Evolutionary conservation across 2,888 invertebrate species (phyloP).

Genomic region (Hedychridium roseum): DNA sequence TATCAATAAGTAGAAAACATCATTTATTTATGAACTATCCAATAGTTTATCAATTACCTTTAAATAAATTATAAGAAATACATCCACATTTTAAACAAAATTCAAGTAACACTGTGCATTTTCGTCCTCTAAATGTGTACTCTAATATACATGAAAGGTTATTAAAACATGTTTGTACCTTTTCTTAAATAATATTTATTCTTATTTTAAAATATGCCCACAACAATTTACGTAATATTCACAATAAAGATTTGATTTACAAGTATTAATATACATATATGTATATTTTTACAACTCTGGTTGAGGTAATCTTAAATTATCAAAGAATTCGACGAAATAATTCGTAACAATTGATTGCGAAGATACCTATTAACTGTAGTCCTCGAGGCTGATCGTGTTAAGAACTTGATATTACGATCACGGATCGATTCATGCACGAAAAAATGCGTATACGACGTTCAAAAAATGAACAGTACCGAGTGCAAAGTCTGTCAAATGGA

Average conservation of each 20-base stretch:
- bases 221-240: conserved; percentile 40
- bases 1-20: no score
- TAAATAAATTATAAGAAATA: no score
- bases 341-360: conserved; percentile 30
- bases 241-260: conserved; percentile 38
- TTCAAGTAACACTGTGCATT: no score
- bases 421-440: conserved; percentile 27
- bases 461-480: no score
- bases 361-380: conserved; percentile 27
- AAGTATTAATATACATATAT: conserved; percentile 18
- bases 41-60: no score
- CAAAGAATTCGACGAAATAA: conserved; percentile 31
- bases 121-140: no score
- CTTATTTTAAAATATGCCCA: conserved; percentile 47
- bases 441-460: no score
- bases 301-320: conserved; percentile 34
- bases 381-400: conserved; percentile 20
- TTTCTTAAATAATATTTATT: conserved; percentile 47
- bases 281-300: conserved; percentile 33
- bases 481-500: conserved; percentile 21
- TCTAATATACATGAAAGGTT: no score
- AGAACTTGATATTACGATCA: conserved; percentile 34
- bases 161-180: not conserved
- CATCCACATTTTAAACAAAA: no score
- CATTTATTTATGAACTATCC: no score